These are phyloP conservation scores for Boleophthalmus pectinirostris DNA, from an alignment of 2,113 vertebrate genomes.

Conservation along the genomic window DNA sequence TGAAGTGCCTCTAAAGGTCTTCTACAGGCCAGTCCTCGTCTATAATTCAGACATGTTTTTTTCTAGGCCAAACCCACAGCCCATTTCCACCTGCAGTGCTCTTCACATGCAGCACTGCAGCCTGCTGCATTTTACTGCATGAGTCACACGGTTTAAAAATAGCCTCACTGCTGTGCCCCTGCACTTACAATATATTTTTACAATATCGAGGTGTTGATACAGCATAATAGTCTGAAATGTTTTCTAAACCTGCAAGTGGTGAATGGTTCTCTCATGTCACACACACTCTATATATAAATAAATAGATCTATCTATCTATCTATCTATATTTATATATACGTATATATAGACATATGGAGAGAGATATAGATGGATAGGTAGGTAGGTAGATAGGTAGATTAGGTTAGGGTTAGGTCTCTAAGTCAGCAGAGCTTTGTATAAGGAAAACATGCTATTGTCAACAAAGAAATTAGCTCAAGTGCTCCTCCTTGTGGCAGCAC, in stretches of 20 bases:
- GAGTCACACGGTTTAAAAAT: constrained; percentile 47
- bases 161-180: constrained; percentile 17
- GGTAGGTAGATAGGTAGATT: too few species aligned
- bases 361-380: too few species aligned
- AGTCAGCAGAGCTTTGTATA: constrained; percentile 28
- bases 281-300: too few species aligned
- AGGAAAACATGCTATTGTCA: constrained; percentile 13
- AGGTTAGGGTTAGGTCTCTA: too few species aligned
- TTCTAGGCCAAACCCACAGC: constrained; percentile 49
- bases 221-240: neutral
- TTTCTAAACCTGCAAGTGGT: neutral
- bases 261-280: neutral
- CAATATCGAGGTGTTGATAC: neutral
- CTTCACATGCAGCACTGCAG: constrained; percentile 31
- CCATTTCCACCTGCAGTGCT: constrained; percentile 48
- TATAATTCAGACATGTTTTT: constrained; percentile 63
- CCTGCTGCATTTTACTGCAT: constrained; percentile 39
- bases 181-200: neutral
- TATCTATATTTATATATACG: too few species aligned
- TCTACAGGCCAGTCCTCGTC: constrained; percentile 61
- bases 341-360: too few species aligned
- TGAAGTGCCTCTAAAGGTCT: constrained; percentile 34
- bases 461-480: constrained; percentile 35
- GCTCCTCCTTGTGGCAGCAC: constrained; percentile 59
- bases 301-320: too few species aligned